Conservation (phyloP, 37 sponge, comb jelly and placozoan genomes). For the Crambe crambe region DNA sequence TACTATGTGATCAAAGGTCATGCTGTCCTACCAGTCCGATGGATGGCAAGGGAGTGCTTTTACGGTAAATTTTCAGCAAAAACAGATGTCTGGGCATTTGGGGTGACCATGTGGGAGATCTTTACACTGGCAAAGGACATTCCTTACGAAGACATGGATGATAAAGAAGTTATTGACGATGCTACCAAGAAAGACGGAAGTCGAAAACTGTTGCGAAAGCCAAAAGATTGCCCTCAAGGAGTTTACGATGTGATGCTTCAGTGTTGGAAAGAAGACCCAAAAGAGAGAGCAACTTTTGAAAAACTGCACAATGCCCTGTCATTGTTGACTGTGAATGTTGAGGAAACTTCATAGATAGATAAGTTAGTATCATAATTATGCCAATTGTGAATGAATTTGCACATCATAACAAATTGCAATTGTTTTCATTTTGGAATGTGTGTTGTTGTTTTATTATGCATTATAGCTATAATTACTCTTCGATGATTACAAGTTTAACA, state of each 20-base stretch:
- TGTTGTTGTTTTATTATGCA: no score
- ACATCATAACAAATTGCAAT: no score
- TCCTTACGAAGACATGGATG: constrained; percentile 55
- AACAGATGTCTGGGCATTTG: constrained; percentile 82
- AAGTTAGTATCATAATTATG: constrained; percentile 3
- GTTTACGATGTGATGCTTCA: constrained; percentile 57
- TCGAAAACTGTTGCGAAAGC: constrained; percentile 20
- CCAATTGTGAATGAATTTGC: no score
- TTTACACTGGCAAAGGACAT: constrained; percentile 61
- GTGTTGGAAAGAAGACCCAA: constrained; percentile 55
- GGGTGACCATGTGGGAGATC: constrained; percentile 86
- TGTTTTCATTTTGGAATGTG: no score
- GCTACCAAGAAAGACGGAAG: constrained; percentile 12
- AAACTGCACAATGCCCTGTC: constrained; percentile 13
- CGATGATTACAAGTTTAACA: no score
- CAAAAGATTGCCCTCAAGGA: constrained; percentile 34
- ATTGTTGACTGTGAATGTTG: no score
- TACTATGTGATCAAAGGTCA: constrained; percentile 62
- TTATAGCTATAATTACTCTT: no score
- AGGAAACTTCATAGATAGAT: no score
- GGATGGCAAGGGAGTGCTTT: constrained; percentile 89
- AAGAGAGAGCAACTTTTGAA: constrained; percentile 47
- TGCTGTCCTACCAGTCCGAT: constrained; percentile 66
- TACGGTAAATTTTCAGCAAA: constrained; percentile 81
- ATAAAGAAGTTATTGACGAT: constrained; percentile 62